Evolutionary conservation across 2,113 vertebrate species (phyloP).

Genomic region (Monopterus albus): DNA sequence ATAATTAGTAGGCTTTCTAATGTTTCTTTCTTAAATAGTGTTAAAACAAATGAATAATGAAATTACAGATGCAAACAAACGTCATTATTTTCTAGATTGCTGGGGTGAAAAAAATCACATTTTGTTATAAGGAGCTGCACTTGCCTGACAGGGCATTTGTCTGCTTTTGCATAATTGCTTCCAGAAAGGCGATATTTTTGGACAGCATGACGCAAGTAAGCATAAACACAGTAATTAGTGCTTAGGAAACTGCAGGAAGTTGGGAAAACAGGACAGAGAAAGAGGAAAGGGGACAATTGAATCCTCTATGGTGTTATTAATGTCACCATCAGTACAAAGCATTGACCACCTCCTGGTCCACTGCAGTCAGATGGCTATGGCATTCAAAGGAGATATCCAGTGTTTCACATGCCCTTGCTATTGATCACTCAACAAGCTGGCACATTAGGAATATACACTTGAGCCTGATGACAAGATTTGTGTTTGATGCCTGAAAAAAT

Average conservation of each 20-base stretch:
- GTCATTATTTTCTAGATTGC: conserved; percentile 2
- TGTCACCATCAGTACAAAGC: conserved; percentile 63
- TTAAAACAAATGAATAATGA: neutral
- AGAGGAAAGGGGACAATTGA: conserved; percentile 59
- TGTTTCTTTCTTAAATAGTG: neutral
- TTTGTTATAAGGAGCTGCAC: neutral
- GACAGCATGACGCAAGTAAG: conserved; percentile 74
- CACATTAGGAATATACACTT: too few relatives aligned
- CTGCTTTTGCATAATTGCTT: conserved; percentile 73
- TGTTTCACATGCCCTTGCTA: neutral
- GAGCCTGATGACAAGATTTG: too few relatives aligned
- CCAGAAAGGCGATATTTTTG: conserved; percentile 73
- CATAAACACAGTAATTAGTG: conserved; percentile 82
- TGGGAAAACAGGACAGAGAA: conserved; percentile 36
- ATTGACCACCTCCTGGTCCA: conserved; percentile 56
- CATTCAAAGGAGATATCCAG: conserved; percentile 29
- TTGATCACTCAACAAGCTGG: conserved; percentile 12
- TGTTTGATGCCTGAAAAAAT: too few relatives aligned
- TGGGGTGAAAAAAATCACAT: neutral
- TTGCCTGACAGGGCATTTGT: conserved; percentile 57
- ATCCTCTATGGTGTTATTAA: conserved; percentile 72
- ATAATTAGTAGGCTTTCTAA: neutral
- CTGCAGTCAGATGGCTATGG: conserved; percentile 15
- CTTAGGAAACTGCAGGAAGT: conserved; percentile 64
- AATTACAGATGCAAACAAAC: conserved; percentile 1